phyloP scores from a whole-genome alignment of 23 tunicate genomes.

The Ascidia mentula region DNA sequence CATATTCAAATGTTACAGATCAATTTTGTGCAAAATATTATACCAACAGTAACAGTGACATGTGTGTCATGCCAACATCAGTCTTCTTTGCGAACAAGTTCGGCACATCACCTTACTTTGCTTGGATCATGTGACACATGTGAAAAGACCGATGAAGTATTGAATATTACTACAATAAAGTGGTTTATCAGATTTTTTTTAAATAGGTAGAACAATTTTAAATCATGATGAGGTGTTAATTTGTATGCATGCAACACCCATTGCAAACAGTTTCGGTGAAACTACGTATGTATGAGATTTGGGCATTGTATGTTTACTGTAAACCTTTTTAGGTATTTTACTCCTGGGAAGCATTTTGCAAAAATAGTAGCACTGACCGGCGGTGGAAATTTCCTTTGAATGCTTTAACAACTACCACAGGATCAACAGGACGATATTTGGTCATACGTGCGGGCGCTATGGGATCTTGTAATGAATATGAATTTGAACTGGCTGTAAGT shows the following conservation, averaged over 20 bases:
- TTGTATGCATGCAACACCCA: no score
- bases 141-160: slow-evolving; percentile 20
- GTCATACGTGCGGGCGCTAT: slow-evolving; percentile 72
- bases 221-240: not conserved
- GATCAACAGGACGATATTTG: slow-evolving; percentile 44
- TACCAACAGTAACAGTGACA: slow-evolving; percentile 77
- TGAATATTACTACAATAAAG: not conserved
- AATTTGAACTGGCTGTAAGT: slow-evolving; percentile 73
- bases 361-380: slow-evolving; percentile 21
- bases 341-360: slow-evolving; percentile 52
- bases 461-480: slow-evolving; percentile 49
- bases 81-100: slow-evolving; percentile 62
- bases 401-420: slow-evolving; percentile 78
- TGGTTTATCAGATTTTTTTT: not conserved
- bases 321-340: slow-evolving; percentile 41
- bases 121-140: slow-evolving; percentile 61
- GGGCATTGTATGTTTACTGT: no score
- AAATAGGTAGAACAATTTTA: not conserved
- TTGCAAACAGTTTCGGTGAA: no score
- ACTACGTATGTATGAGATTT: no score
- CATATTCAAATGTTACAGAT: slow-evolving; percentile 24
- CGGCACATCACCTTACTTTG: slow-evolving; percentile 67
- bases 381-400: slow-evolving; percentile 39
- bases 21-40: slow-evolving; percentile 28
- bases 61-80: slow-evolving; percentile 66